A percentile compares a stretch with the other conserved stretches of the same genome.
phyloP scores from a whole-genome alignment of 2,797 vertebrate species.

The Sus cebifrons region DNA sequence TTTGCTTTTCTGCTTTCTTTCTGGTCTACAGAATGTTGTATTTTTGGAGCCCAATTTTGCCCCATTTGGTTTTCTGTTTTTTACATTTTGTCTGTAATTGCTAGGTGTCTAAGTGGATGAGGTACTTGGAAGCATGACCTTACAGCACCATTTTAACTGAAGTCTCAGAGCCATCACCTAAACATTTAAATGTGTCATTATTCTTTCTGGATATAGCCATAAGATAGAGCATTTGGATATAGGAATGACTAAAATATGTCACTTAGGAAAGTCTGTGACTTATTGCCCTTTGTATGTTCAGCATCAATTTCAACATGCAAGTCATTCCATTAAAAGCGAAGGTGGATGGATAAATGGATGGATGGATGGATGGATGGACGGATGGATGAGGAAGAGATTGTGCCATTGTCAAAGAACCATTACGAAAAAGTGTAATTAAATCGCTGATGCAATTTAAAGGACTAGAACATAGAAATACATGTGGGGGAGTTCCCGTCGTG shows the following conservation, averaged over 20 bases:
- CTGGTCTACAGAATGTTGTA: not conserved
- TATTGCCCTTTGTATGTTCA: not conserved
- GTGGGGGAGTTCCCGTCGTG: no score
- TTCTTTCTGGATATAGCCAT: not conserved
- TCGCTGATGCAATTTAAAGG: not conserved
- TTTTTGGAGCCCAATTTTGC: not conserved
- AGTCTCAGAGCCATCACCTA: not conserved
- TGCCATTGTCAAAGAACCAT: not conserved
- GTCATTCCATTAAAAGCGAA: not conserved
- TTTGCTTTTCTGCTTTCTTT: slow-evolving; percentile 35
- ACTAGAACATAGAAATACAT: not conserved
- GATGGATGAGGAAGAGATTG: not conserved
- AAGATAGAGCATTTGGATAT: not conserved
- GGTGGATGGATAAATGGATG: not conserved
- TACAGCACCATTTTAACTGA: not conserved
- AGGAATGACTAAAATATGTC: not conserved
- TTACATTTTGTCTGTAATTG: not conserved
- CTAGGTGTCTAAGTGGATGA: not conserved
- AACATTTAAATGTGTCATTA: not conserved
- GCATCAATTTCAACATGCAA: not conserved
- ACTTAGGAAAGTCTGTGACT: not conserved
- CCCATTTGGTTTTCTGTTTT: not conserved
- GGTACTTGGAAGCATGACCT: not conserved
- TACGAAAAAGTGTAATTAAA: not conserved
- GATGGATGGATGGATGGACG: no score